Evolutionary conservation across 2,888 invertebrate species (phyloP), one percentile per base, ranked within the genome.

Genomic region (Drosophila mulleri): DNA sequence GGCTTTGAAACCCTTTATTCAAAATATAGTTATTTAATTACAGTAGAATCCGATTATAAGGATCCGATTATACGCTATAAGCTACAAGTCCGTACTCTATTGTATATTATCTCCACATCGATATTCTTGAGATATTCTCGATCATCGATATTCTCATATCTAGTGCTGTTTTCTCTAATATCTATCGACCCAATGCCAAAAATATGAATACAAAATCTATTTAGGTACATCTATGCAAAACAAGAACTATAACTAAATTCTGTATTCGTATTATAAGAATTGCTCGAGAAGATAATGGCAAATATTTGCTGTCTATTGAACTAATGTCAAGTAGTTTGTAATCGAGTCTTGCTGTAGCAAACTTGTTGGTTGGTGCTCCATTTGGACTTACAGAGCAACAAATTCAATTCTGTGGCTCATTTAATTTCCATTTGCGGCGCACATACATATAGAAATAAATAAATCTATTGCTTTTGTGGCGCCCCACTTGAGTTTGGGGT

Each of bases 391-490:
- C 68, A 74, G 32, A 37, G 68, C 74, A 63, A 45, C 57, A 48
- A 74, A 47, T 69, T 69, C 45, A 58, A 74, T 74, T 74, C 37
- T 16, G 37, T 66, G 66, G 60, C 50, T 61, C 69, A 78, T 74
- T 74, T 78, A 52, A 60, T 53, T 78, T 78, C 66, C 75, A 74
- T 78, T 77, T 69, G 68, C 68, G 68, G 35, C 32, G 48, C 20
- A 14, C 14, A 23, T 12, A 20, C 18, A 20, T 42, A 45, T 26
- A 26, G 16, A 47, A 11, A 29, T 2, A 6, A n/a, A 53, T 62
- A 66, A 57, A 63, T 64, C 50, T 29, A 64, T 61, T 59, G 57
- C 59, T 42, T 39, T 37, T 41, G 53, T 52, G 56, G 59, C 50
- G 59, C 45, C 37, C 65, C 74, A 76, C 74, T 78, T 73, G 74